A percentile compares a stretch with the other conserved stretches of the same genome.
Evolutionary conservation across 2,888 invertebrate species (phyloP).

Genomic region (Eupithecia inturbata): DNA sequence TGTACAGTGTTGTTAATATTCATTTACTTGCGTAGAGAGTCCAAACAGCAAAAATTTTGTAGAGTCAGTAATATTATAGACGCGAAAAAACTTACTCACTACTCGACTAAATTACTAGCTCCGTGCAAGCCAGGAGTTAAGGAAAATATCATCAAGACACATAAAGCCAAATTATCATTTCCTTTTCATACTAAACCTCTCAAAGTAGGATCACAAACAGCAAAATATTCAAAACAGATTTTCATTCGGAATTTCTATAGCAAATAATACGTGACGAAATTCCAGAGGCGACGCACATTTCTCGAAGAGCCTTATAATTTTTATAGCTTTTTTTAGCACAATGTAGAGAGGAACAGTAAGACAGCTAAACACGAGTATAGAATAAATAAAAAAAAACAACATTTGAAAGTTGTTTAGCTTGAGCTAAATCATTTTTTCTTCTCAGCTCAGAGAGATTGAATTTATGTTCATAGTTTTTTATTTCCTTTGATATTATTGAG

Average conservation of each 20-base stretch:
- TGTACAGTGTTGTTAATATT: too few relatives aligned
- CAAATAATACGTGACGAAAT: slow-evolving; percentile 36
- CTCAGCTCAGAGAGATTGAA: too few relatives aligned
- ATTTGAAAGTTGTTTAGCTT: too few relatives aligned
- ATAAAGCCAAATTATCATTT: slow-evolving; percentile 8
- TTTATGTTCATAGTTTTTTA: too few relatives aligned
- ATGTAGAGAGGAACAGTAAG: slow-evolving; percentile 11
- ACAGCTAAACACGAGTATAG: neutral
- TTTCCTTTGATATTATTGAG: neutral
- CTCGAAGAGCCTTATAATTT: slow-evolving; percentile 30
- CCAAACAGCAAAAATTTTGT: too few relatives aligned
- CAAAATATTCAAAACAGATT: slow-evolving; percentile 35
- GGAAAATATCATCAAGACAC: neutral
- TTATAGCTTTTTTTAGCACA: slow-evolving; percentile 22
- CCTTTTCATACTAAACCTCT: slow-evolving; percentile 7
- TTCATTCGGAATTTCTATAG: slow-evolving; percentile 26
- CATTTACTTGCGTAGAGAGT: too few relatives aligned
- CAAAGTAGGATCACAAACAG: slow-evolving; percentile 17
- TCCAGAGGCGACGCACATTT: slow-evolving; percentile 23
- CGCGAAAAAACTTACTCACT: neutral
- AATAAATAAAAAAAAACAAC: neutral
- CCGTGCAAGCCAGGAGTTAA: neutral
- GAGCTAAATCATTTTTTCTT: too few relatives aligned
- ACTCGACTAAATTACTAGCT: neutral
- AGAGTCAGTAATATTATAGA: neutral